Evolutionary conservation across 2,888 invertebrate species (phyloP).

Genomic region (Oligia fasciuncula): DNA sequence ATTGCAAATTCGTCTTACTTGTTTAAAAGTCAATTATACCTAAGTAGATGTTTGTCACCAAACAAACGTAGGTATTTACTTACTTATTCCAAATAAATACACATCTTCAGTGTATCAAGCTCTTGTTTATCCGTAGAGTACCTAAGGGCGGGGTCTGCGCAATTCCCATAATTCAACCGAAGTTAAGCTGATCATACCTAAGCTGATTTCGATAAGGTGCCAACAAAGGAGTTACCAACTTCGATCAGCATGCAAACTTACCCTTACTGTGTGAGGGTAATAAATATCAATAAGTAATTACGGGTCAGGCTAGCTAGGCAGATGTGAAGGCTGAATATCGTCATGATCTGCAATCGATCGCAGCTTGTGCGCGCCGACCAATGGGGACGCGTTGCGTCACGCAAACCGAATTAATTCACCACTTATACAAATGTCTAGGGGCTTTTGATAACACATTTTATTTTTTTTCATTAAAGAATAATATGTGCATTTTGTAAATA

Average conservation of each 20-base stretch:
- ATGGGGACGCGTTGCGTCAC: slow-evolving; percentile 73
- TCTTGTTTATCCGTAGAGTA: neutral
- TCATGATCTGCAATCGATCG: slow-evolving; percentile 86
- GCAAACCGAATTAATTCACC: slow-evolving; percentile 79
- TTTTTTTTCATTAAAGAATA: slow-evolving; percentile 50
- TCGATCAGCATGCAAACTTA: slow-evolving; percentile 58
- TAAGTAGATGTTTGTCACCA: neutral
- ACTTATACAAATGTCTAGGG: slow-evolving; percentile 62
- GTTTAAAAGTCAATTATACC: neutral
- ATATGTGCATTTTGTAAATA: slow-evolving; percentile 52
- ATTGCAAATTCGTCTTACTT: neutral
- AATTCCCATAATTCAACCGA: neutral
- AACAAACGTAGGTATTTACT: neutral
- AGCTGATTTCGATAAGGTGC: neutral
- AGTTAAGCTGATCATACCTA: neutral
- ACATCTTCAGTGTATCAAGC: neutral
- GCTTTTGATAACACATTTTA: slow-evolving; percentile 58
- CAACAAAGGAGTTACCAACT: slow-evolving; percentile 26
- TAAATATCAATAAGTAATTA: slow-evolving; percentile 69
- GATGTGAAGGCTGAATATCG: slow-evolving; percentile 85
- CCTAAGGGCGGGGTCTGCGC: neutral
- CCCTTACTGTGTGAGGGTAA: slow-evolving; percentile 52
- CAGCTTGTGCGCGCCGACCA: slow-evolving; percentile 85
- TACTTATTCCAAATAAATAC: neutral
- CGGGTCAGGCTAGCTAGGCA: slow-evolving; percentile 74